Evolutionary conservation across 2,113 vertebrate genomes (phyloP).

Genomic region (Percina caprodes): DNA sequence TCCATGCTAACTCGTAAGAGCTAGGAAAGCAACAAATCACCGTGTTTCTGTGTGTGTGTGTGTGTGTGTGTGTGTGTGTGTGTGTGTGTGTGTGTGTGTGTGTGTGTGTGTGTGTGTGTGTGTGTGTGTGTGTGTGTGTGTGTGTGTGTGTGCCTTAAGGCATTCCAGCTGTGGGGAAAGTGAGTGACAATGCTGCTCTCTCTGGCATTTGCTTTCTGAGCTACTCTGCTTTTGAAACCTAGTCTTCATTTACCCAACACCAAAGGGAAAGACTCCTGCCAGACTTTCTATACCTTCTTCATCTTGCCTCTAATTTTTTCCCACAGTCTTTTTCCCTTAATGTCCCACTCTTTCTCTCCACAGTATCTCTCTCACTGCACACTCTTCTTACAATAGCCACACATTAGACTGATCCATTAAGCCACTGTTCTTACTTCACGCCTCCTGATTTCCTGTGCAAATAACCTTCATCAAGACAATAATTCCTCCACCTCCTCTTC

Average conservation of each 20-base stretch:
- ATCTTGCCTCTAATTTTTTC: constrained; percentile 20
- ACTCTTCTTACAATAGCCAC: neutral
- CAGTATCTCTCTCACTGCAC: constrained; percentile 4
- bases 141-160: neutral
- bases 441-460: constrained; percentile 42
- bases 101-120: neutral
- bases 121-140: neutral
- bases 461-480: constrained; percentile 47
- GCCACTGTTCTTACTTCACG: constrained; percentile 8
- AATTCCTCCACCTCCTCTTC: constrained; percentile 30
- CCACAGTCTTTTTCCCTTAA: constrained; percentile 11
- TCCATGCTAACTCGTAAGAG: constrained; percentile 8
- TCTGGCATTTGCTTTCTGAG: constrained; percentile 35
- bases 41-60: constrained; percentile 3
- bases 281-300: constrained; percentile 32
- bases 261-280: constrained; percentile 28
- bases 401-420: constrained; percentile 59
- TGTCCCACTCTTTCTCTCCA: neutral
- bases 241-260: constrained; percentile 51
- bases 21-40: constrained; percentile 9
- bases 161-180: constrained; percentile 36
- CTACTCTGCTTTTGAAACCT: constrained; percentile 26
- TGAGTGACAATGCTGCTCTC: constrained; percentile 30
- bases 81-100: constrained; percentile 10
- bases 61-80: neutral